A percentile compares a stretch with the other conserved stretches of the same genome.
These are phyloP conservation scores for Benthosema pterotum DNA, from an alignment of 2,797 vertebrate species.

Conservation along the genomic window DNA sequence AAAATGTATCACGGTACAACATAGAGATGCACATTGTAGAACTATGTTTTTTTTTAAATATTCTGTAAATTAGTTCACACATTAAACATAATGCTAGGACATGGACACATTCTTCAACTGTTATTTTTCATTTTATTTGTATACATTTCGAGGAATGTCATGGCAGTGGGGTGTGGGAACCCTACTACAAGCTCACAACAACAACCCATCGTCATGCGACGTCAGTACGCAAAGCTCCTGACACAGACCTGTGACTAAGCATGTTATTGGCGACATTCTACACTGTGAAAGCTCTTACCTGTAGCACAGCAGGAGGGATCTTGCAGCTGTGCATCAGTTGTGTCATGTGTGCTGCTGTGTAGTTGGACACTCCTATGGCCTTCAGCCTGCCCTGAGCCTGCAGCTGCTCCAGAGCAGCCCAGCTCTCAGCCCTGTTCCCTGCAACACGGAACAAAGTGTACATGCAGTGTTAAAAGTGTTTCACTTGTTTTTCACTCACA, in stretches of 20 bases:
- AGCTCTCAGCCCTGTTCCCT: conserved; percentile 78
- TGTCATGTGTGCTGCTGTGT: conserved; percentile 78
- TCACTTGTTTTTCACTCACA: neutral
- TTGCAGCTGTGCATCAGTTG: conserved; percentile 75
- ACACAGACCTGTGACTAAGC: neutral
- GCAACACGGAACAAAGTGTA: conserved; percentile 34
- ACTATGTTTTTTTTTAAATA: no score
- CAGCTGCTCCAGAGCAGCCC: conserved; percentile 79
- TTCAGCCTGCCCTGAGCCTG: conserved; percentile 74
- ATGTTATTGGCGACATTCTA: neutral
- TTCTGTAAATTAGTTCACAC: no score
- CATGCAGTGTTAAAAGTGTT: no score
- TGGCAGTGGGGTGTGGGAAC: no score
- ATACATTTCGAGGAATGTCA: no score
- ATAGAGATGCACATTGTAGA: neutral
- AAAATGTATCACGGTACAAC: neutral
- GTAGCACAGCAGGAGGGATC: conserved; percentile 79
- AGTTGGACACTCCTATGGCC: conserved; percentile 87
- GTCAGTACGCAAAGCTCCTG: no score
- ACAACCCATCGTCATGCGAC: no score
- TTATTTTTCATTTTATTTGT: no score
- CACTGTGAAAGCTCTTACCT: conserved; percentile 49
- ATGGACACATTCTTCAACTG: no score
- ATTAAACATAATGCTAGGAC: no score
- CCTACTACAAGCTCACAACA: no score